phyloP scores from a whole-genome alignment of 2,888 invertebrate species.

The Drosophila anomelani region DNA sequence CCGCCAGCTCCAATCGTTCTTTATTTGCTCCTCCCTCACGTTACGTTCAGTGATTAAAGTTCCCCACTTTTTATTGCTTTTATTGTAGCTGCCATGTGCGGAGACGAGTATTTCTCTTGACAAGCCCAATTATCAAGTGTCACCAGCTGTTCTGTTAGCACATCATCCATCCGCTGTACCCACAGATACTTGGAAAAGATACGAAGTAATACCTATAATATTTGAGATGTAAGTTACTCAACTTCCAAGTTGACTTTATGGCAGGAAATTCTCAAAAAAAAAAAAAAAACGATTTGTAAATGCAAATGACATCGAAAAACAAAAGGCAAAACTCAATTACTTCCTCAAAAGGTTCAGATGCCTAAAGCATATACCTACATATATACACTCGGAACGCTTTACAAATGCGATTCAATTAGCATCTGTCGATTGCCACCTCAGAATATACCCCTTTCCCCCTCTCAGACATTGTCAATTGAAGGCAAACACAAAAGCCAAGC shows the following conservation, averaged over 20 bases:
- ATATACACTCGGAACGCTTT: slow-evolving; percentile 40
- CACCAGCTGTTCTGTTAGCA: slow-evolving; percentile 58
- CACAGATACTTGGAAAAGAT: slow-evolving; percentile 2
- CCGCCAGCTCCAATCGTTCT: neutral
- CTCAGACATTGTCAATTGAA: slow-evolving; percentile 59
- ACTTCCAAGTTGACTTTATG: slow-evolving; percentile 20
- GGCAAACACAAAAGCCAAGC: slow-evolving; percentile 55
- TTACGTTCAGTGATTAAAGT: slow-evolving; percentile 23
- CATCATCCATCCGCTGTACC: slow-evolving; percentile 34
- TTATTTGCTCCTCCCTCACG: slow-evolving; percentile 28
- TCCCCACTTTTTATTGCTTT: slow-evolving; percentile 3
- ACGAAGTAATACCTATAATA: slow-evolving; percentile 23
- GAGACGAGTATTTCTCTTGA: slow-evolving; percentile 48
- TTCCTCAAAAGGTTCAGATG: slow-evolving; percentile 43
- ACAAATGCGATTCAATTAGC: slow-evolving; percentile 72
- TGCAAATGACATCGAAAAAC: slow-evolving; percentile 40
- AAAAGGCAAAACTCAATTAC: slow-evolving; percentile 40
- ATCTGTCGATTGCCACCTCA: slow-evolving; percentile 52
- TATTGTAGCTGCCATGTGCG: slow-evolving; percentile 22
- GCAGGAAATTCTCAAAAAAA: slow-evolving; percentile 33
- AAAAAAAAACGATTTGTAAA: slow-evolving; percentile 29
- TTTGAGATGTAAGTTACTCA: slow-evolving; percentile 57
- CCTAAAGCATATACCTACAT: slow-evolving; percentile 10
- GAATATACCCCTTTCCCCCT: slow-evolving; percentile 2
- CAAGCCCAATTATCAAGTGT: slow-evolving; percentile 66